Base-by-base conservation (phyloP, 2,797 vertebrate species). In the Syngnathus rostellatus region DNA sequence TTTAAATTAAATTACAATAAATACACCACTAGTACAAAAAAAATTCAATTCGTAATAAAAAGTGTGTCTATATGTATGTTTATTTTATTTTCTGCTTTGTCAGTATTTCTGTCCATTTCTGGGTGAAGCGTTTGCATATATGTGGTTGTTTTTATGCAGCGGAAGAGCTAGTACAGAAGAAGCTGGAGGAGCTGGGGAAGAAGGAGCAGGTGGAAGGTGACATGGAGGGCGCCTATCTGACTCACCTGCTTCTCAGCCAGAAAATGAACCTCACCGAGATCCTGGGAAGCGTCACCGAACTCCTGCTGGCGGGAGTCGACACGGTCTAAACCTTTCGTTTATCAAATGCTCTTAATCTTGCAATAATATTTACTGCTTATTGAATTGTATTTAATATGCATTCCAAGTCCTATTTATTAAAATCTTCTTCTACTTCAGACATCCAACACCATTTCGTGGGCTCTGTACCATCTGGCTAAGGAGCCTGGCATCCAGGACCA, bases 281-380 rank as follows among this genome's bases (percentile, higher is more conserved):
- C 72, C 77, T 92, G 69, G 92, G 90, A 59, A 93, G 91, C 81
- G 83, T 93, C 66, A 91, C 91, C 0, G 92, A 93, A 40, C 86
- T 93, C 38, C 84, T 93, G 58, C 70, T 93, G 81, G 92, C 90
- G 5, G 92, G 91, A 70, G 91, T 93, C 2, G 92, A 93, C 80
- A 93, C 92, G 1, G 92, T 93, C 72, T 48, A 16, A 48, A 48
- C 14, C 7, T 48, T 48, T 45, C 10, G 43, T 46, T 16, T 46
- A 46, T 46, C 17, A 1, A 46, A 12, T 2, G 3, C 43, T 11
- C 14, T 10, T 45, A 14, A 12, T 14, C 43, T 45, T 45, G 12
- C 11, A 10, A 45, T 11, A 45, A 45, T 45, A 45, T 11, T 45
- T 1, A 45, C 43, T 45, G 11, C 43, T 45, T 14, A 14, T 45